Evolutionary conservation across 2,888 invertebrate genomes (phyloP), one percentile per base, ranked within the genome.

Genomic region (Tenthredo amoena): DNA sequence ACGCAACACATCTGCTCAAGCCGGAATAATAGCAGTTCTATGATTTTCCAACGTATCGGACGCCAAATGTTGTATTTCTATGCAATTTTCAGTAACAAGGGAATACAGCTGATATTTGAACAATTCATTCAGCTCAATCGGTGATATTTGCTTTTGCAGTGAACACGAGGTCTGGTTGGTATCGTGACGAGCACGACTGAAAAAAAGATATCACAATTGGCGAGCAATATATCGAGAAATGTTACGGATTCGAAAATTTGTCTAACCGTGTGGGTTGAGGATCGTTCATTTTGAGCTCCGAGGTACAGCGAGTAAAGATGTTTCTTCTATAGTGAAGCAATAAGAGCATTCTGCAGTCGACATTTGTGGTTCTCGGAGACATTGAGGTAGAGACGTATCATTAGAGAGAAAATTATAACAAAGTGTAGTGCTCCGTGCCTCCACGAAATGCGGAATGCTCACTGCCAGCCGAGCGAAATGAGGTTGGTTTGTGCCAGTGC

Each of bases 381-480:
- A 88, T 89, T 87, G 89, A 90, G 89, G 89, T 89, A 90, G 89
- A 89, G 84, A 85, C 87, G 86, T 88, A 85, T 91, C 90, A 90
- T 90, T 90, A 90, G 90, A 88, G 81, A 81, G 89, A 86, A 91
- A 91, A 91, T 91, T 91, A 91, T 90, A 89, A 90, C 89, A 89
- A 90, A 91, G 90, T 89, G 89, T 62, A 81, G 81, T 81, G 81
- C 81, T 50, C 50, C 62, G 37, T 58, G 58, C 77, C 77, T 26
- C 43, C 85, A 86, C 86, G 87, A 85, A 87, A 87, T 87, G 62
- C 62, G 81, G 62, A 81, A 81, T 81, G 81, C 81, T 81, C 62
- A 62, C 58, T 62, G 62, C 81, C 81, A 18, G 43, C 47, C 55
- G 55, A 81, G 87, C 47, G 68, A 34, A 74, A 84, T 84, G 83